A percentile compares a stretch with the other conserved stretches of the same genome.
phyloP scores from a whole-genome alignment of 2,113 vertebrate species.

The Lasiurus cinereus region DNA sequence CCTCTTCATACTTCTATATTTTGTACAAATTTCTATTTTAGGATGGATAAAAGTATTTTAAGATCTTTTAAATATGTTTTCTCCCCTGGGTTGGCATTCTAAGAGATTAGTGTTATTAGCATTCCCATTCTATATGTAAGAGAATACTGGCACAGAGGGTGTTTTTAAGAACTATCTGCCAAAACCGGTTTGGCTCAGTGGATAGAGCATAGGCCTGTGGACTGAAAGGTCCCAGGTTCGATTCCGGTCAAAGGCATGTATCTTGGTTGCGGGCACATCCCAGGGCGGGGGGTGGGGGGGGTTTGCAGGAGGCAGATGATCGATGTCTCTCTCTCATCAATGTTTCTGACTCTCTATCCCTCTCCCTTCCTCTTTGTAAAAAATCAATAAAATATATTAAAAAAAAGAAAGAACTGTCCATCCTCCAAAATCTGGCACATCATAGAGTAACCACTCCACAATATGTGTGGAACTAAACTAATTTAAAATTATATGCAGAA shows the following conservation, averaged over 20 bases:
- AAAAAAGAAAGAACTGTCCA: background rate
- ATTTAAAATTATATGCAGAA: background rate
- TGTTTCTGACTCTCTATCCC: no score
- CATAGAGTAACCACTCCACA: background rate
- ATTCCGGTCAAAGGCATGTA: no score
- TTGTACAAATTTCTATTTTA: background rate
- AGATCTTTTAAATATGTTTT: background rate
- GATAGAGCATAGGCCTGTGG: no score
- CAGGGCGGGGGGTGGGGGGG: no score
- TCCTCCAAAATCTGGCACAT: background rate
- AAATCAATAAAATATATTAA: no score
- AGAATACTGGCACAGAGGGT: background rate
- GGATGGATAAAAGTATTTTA: background rate
- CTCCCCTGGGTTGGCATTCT: background rate
- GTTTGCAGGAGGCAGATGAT: no score
- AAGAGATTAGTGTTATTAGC: background rate
- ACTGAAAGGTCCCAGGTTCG: no score
- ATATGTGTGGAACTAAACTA: background rate
- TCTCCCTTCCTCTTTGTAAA: no score
- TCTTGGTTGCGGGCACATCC: no score
- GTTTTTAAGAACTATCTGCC: background rate
- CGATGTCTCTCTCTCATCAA: no score
- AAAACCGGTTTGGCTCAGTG: no score
- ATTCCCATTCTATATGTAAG: background rate
- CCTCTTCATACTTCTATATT: constrained; percentile 1